phyloP scores from a whole-genome alignment of 2,113 vertebrate species.

The Hiodon alosoides region DNA sequence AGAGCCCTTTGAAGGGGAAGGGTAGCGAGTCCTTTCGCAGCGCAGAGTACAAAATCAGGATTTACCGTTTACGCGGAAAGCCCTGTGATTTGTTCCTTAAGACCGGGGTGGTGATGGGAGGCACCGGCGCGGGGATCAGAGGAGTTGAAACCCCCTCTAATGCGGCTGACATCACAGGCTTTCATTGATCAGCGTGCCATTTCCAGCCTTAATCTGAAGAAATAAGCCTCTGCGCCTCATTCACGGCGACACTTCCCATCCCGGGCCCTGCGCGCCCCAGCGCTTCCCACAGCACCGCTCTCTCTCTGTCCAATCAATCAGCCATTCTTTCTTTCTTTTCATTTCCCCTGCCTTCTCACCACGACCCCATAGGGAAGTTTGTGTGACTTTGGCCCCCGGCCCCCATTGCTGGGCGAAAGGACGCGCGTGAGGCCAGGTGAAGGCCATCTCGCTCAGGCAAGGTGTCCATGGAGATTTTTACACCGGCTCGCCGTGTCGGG shows the following conservation, averaged over 20 bases:
- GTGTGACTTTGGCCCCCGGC: constrained; percentile 18
- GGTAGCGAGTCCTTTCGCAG: not conserved
- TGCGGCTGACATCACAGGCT: constrained; percentile 27
- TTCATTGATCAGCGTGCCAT: constrained; percentile 51
- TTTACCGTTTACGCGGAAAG: not conserved
- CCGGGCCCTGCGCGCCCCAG: constrained; percentile 18
- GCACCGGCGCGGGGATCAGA: constrained; percentile 48
- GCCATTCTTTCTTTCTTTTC: not conserved
- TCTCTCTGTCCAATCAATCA: constrained; percentile 30
- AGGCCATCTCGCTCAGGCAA: not conserved
- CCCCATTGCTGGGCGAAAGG: too few species aligned
- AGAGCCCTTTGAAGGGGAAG: too few species aligned
- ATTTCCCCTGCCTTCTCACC: constrained; percentile 25
- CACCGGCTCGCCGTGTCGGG: too few species aligned
- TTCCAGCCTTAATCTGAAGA: constrained; percentile 43
- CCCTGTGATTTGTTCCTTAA: constrained; percentile 8
- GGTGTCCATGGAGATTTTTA: not conserved
- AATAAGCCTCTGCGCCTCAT: constrained; percentile 53
- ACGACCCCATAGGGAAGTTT: not conserved
- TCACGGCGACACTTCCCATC: constrained; percentile 30
- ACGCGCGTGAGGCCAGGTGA: too few species aligned
- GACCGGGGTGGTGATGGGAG: constrained; percentile 9
- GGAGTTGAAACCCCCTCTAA: constrained; percentile 28
- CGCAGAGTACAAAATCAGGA: not conserved
- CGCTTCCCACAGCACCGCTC: constrained; percentile 34